Evolutionary conservation across 2,888 invertebrate species (phyloP), one percentile per base, ranked within the genome.

Genomic region (Drosophila nigritarsus): DNA sequence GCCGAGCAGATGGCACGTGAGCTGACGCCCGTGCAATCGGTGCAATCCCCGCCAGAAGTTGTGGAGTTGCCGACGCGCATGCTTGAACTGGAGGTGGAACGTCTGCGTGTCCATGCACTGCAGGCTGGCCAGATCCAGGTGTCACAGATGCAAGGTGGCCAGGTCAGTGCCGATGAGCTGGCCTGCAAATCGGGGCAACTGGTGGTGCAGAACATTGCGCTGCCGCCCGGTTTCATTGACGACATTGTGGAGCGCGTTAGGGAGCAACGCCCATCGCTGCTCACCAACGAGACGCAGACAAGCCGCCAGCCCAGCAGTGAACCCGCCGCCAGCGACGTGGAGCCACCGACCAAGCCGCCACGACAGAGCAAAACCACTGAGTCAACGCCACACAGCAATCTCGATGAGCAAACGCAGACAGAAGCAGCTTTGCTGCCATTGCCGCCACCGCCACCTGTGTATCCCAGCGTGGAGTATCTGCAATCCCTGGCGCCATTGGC

Each of bases 41-140:
- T 76, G 45, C 63, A 71, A 60, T 54, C 75, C 6, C 61, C 75
- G 48, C 65, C 80, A 38, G 65, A 71, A n/a, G 45, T 29, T 2
- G 49, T 76, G 7, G 82, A 82, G 29, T 48, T 86, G 7, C 85
- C 91, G 1, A 76, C 75, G 1, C 92, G 76, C 30, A 95, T 97
- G 1, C 94, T 94, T 32, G 97, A 97, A 90, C 94, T 97, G 71
- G 96, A 97, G 89, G 97, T 97, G 0, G 97, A 97, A 65, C 94
- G 96, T 58, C 91, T 97, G 27, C 96, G 95, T 75, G 97, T 97
- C 0, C 95, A 96, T 66, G 96, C 97, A 84, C 93, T 97, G 49
- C 95, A 97, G 91, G 97, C 97, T 0, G 95, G 95, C 64, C 96
- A 96, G 91, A 96, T 97, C 73, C 94, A 96, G 58, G 97, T 97